Evolutionary conservation across 1,140 invertebrate species (phyloP), one percentile per base, ranked within the genome.

Genomic region (Drosophila bocqueti): DNA sequence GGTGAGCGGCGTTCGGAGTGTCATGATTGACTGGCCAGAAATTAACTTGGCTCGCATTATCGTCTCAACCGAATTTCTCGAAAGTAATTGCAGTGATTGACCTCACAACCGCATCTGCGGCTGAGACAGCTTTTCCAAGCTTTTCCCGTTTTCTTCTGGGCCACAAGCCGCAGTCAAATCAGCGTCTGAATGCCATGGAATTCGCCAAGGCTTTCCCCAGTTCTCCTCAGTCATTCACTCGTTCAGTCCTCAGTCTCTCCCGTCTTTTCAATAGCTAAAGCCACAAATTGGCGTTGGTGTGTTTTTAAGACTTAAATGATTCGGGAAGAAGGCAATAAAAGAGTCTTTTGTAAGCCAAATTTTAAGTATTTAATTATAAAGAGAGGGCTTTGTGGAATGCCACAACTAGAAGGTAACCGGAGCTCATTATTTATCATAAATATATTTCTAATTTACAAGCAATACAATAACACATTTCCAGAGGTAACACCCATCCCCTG

Each of bases 71-170:
- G 45, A 74, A 76, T 76, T 76, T 45, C 74, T 50, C 47, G 38
- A 75, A 74, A 83, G 80, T 87, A 86, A 86, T 86, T 86, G 83
- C 81, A 64, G 58, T 64, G 83, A 89, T 86, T 89, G 83, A 86
- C 84, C 83, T 77, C 80, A 80, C 45, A 50, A 82, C 83, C 83
- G 64, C 80, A 86, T 29, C 43, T 89, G 83, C 45, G 83, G 83
- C 61, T 59, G 42, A 43, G 49, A 46, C 59, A 40, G 46, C 16
- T 36, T 29, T 52, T 34, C 50, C 50, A 11, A 24, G 42, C 34
- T 40, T 57, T 26, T 26, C 34, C 57, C 68, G 18, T 26, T 31
- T 42, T 61, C 36, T 40, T 13, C 21, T 40, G 38, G 43, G 46
- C 46, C 49, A n/a, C 57, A 82, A 76, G 82, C 83, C 83, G 58